Evolutionary conservation across 2,888 invertebrate species (phyloP).

Genomic region (Autographa gamma): DNA sequence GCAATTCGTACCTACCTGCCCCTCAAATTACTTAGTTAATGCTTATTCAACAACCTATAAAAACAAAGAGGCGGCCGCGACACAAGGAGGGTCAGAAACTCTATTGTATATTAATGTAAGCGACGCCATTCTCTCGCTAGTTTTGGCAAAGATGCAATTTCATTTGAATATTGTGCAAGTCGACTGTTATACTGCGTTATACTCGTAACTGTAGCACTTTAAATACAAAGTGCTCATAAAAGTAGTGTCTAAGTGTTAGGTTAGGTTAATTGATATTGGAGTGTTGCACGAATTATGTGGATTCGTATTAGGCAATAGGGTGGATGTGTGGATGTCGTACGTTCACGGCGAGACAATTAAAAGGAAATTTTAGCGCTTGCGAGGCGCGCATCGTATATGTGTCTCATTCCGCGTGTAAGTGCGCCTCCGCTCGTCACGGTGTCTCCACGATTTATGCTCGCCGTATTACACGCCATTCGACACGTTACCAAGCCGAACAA

Average conservation of each 20-base stretch:
- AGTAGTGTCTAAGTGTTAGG: slow-evolving; percentile 72
- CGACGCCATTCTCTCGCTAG: slow-evolving; percentile 85
- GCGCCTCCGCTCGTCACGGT: slow-evolving; percentile 82
- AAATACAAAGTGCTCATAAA: slow-evolving; percentile 85
- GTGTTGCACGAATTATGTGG: slow-evolving; percentile 31
- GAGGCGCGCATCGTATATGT: slow-evolving; percentile 72
- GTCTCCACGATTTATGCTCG: slow-evolving; percentile 85
- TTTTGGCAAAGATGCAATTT: slow-evolving; percentile 89
- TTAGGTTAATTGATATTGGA: slow-evolving; percentile 72
- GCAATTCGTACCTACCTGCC: slow-evolving; percentile 76
- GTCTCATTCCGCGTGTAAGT: slow-evolving; percentile 83
- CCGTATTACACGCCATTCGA: slow-evolving; percentile 88
- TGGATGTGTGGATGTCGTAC: slow-evolving; percentile 65
- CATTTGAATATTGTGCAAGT: slow-evolving; percentile 89
- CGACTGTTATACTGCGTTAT: slow-evolving; percentile 82
- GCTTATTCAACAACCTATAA: slow-evolving; percentile 86
- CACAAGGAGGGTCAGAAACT: slow-evolving; percentile 83
- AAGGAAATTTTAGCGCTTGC: slow-evolving; percentile 77
- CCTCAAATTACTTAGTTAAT: slow-evolving; percentile 81
- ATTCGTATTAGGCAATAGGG: slow-evolving; percentile 51
- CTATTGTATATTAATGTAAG: slow-evolving; percentile 88
- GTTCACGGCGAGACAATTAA: slow-evolving; percentile 77
- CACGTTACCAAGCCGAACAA: slow-evolving; percentile 75
- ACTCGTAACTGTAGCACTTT: slow-evolving; percentile 80
- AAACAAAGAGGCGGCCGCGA: slow-evolving; percentile 83